Conservation (phyloP, 2,797 vertebrate species). For the Calcarius lapponicus region DNA sequence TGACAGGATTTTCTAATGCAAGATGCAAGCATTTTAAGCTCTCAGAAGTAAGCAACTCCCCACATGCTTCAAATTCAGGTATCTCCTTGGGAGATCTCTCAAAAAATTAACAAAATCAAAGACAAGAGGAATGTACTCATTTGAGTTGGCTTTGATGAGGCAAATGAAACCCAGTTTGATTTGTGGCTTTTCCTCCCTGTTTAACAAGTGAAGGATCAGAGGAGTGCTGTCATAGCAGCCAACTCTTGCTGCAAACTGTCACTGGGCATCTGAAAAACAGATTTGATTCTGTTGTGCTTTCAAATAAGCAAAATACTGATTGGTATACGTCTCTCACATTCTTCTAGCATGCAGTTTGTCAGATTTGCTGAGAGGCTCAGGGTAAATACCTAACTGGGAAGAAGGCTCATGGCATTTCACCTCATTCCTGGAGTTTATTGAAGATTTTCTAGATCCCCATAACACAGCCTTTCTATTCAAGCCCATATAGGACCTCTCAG, state of each 20-base stretch:
- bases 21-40: neutral
- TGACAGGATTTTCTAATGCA: neutral
- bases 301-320: neutral
- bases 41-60: neutral
- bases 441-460: neutral
- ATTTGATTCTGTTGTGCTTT: neutral
- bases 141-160: neutral
- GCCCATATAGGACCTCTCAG: neutral
- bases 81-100: neutral
- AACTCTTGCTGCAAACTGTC: neutral
- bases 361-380: neutral
- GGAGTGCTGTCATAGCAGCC: neutral
- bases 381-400: neutral
- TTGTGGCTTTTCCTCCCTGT: neutral
- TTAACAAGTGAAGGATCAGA: neutral
- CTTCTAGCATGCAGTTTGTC: neutral
- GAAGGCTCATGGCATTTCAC: neutral
- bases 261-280: neutral
- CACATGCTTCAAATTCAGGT: neutral
- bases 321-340: neutral
- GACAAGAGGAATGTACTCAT: neutral
- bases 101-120: constrained; percentile 11
- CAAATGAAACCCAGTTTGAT: neutral
- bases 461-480: neutral
- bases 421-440: neutral